Conservation (phyloP, 2,888 invertebrate species). For the Oligia latruncula region DNA sequence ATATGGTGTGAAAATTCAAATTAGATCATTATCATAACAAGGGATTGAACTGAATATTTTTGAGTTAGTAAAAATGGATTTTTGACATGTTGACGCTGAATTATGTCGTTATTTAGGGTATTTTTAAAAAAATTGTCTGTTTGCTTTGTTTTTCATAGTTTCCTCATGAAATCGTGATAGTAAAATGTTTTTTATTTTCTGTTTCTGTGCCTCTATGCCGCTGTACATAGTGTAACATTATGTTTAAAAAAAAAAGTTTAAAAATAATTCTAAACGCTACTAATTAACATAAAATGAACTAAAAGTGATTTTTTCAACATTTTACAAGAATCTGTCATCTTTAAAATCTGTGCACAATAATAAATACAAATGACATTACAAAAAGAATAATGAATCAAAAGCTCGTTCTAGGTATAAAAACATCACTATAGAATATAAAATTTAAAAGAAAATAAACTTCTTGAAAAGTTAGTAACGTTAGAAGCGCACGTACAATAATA, state of each 20-base stretch:
- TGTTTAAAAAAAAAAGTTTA: too few relatives aligned
- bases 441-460: slow-evolving; percentile 19
- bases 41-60: not conserved
- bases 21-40: not conserved
- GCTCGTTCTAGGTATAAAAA: not conserved
- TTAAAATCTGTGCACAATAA: too few relatives aligned
- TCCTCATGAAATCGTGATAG: not conserved
- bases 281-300: not conserved
- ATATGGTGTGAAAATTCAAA: slow-evolving; percentile 38
- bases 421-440: slow-evolving; percentile 5
- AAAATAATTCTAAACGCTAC: not conserved
- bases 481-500: not conserved
- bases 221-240: not conserved
- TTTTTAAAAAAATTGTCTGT: not conserved
- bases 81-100: not conserved
- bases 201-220: not conserved
- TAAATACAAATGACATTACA: not conserved
- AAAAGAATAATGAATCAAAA: not conserved
- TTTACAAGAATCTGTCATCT: not conserved
- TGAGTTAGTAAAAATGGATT: not conserved
- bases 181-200: not conserved
- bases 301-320: not conserved
- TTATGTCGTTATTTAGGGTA: not conserved
- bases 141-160: not conserved
- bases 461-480: slow-evolving; percentile 9